A percentile compares a stretch with the other conserved stretches of the same genome.
These are phyloP conservation scores for Desmophyllum pertusum DNA, from an alignment of 92 coral and sea anemone genomes.

Conservation along the genomic window DNA sequence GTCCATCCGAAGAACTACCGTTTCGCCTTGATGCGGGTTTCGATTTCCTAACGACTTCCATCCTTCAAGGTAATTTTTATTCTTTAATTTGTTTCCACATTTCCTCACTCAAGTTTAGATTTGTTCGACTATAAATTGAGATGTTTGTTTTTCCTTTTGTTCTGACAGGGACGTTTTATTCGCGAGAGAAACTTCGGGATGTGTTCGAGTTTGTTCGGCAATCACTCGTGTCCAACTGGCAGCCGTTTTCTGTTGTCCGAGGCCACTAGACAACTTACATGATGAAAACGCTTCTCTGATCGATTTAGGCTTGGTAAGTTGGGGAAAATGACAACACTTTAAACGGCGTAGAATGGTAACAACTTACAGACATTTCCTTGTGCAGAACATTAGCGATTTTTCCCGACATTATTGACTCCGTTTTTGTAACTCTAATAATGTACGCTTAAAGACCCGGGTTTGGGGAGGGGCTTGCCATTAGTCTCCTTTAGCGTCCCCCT, in stretches of 20 bases:
- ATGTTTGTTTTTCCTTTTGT: not conserved
- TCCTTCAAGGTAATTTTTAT: conserved; percentile 76
- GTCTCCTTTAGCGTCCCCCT: too few species aligned
- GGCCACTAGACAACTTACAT: conserved; percentile 84
- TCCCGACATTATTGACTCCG: too few species aligned
- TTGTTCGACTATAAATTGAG: not conserved
- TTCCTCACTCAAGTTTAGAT: not conserved
- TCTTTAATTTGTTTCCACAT: not conserved
- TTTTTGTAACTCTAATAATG: too few species aligned
- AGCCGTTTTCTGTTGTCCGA: conserved; percentile 88
- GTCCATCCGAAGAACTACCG: conserved; percentile 83
- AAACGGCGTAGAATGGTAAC: not conserved
- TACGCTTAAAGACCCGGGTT: too few species aligned
- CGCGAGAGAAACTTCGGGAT: conserved; percentile 82
- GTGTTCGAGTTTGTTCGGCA: conserved; percentile 84
- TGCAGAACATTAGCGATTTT: too few species aligned
- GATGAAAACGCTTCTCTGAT: conserved; percentile 74
- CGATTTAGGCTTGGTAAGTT: conserved; percentile 90
- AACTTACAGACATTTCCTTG: not conserved
- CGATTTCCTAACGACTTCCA: conserved; percentile 87
- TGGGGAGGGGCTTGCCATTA: too few species aligned
- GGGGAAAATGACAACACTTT: not conserved
- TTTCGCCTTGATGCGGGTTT: conserved; percentile 81
- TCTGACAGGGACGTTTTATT: conserved; percentile 80
- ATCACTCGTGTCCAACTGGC: conserved; percentile 92